Percentiles rank a stretch among this genome's conserved stretches.
Conservation (phyloP, 2,888 invertebrate species). For the Glaucopsyche alexis region DNA sequence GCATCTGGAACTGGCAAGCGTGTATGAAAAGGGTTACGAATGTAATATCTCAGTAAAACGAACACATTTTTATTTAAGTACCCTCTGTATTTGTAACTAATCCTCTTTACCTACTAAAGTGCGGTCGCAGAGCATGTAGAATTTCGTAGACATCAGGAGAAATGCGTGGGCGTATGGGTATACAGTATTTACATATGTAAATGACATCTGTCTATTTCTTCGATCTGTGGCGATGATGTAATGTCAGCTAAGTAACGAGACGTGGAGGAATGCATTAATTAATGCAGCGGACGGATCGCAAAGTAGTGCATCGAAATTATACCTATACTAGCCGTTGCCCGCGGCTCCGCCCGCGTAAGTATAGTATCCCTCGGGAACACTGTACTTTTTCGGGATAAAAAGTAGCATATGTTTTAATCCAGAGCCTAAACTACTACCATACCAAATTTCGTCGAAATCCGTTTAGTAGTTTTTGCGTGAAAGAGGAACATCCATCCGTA, state of each 20-base stretch:
- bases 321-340: not conserved
- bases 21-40: constrained; percentile 8
- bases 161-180: no score
- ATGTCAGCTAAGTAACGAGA: constrained; percentile 7
- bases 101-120: not conserved
- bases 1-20: constrained; percentile 17
- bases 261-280: constrained; percentile 2
- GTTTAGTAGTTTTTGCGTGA: no score
- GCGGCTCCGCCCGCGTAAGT: no score
- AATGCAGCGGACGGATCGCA: not conserved
- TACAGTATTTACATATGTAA: no score
- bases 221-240: not conserved
- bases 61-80: not conserved
- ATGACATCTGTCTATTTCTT: not conserved
- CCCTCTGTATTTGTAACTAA: not conserved
- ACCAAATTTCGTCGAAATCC: no score
- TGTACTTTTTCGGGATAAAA: no score
- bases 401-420: no score
- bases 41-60: not conserved
- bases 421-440: no score
- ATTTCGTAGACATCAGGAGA: no score
- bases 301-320: not conserved
- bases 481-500: no score
- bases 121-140: no score
- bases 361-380: no score